Percentiles rank a stretch among this genome's conserved stretches.
phyloP scores from a whole-genome alignment of 2,888 invertebrate genomes.

The Diaperis boleti region DNA sequence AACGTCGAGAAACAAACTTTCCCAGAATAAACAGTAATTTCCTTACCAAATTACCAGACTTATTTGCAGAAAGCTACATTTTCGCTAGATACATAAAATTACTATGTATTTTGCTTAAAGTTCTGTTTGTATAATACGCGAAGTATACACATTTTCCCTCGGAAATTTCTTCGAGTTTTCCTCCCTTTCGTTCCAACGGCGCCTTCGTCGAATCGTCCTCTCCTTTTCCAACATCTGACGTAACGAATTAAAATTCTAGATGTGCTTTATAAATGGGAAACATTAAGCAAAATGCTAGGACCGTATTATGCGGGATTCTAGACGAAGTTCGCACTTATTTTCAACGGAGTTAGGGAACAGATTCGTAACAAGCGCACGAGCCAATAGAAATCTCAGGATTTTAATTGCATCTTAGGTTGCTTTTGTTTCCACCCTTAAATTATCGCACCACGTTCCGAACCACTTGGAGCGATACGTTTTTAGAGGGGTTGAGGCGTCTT shows the following conservation, averaged over 20 bases:
- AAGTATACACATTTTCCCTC: constrained; percentile 58
- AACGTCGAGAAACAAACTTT: constrained; percentile 61
- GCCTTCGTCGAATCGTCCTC: constrained; percentile 15
- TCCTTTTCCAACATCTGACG: constrained; percentile 31
- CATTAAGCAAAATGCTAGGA: constrained; percentile 62
- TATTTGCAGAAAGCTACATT: constrained; percentile 66
- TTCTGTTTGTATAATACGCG: constrained; percentile 62
- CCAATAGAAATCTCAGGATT: constrained; percentile 67
- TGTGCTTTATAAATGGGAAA: constrained; percentile 61
- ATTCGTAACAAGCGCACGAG: constrained; percentile 50
- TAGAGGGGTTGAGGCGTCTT: neutral
- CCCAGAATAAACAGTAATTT: constrained; percentile 67
- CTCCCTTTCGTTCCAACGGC: constrained; percentile 49
- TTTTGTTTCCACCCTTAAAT: constrained; percentile 66
- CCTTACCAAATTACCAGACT: constrained; percentile 67
- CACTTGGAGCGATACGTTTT: constrained; percentile 4
- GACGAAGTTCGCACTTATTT: constrained; percentile 55
- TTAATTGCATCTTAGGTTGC: constrained; percentile 68
- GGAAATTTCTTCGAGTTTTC: constrained; percentile 55
- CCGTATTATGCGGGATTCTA: constrained; percentile 45
- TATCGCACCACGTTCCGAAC: constrained; percentile 52
- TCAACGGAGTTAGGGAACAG: constrained; percentile 52
- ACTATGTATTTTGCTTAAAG: constrained; percentile 65
- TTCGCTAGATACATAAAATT: constrained; percentile 66
- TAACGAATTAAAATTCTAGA: constrained; percentile 56